Evolutionary conservation across 2,888 invertebrate species (phyloP), one percentile per base, ranked within the genome.

Genomic region (Spilosoma lubricipeda): DNA sequence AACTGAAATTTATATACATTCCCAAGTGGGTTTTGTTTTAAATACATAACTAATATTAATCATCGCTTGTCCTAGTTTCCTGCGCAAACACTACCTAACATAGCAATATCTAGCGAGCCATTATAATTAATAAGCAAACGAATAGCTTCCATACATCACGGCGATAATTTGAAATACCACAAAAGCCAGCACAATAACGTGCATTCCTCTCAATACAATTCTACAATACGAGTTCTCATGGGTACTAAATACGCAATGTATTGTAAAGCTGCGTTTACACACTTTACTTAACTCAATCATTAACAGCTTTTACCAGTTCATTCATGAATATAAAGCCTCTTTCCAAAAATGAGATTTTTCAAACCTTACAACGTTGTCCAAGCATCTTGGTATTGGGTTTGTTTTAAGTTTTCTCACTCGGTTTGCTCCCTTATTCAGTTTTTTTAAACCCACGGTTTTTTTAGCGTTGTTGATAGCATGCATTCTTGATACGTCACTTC

Each of bases 91-190:
- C 72, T 20, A 67, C 33, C 63, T 52, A 74, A 67, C 67, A 71
- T 68, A 39, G 68, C 56, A 71, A 76, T 76, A 76, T 70, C 48
- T 36, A 42, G 45, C 71, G 30, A 71, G 65, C 56, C 33, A 71
- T 73, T 65, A 73, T 65, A 76, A 76, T 73, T 76, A 76, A 76
- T 76, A 76, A 73, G 73, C 68, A 71, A 76, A 76, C 71, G 68
- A 76, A 73, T 73, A 73, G 73, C 76, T 76, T 27, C 48, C 76
- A 84, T 83, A 82, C 77, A 83, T 84, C 83, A 84, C 48, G 48
- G 77, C 63, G 80, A 80, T 84, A 83, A 83, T 83, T 80, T 83
- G 83, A 84, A 84, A 83, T 83, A 75, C 83, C 82, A 75, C 84
- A 78, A 83, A 84, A 77, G 68, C 75, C 75, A 77, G 59, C 68